A percentile compares a stretch with the other conserved stretches of the same genome.
Conservation (phyloP, 64 coral and sea anemone genomes). For the Pocillopora damicornis region DNA sequence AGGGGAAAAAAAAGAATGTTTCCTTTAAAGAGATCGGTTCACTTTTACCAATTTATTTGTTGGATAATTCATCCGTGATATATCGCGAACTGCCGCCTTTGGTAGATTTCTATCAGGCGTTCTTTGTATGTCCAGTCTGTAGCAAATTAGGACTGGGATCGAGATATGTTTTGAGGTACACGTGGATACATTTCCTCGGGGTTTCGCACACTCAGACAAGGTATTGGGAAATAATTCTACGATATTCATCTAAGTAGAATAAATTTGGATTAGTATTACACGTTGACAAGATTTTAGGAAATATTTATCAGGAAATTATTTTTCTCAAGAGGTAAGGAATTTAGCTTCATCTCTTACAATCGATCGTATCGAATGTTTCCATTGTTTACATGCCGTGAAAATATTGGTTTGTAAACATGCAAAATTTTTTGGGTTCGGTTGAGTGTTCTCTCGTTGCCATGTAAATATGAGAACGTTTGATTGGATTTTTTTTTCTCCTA, state of each 20-base stretch:
- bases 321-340: neutral
- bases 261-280: neutral
- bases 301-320: neutral
- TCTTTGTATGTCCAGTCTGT: neutral
- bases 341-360: neutral
- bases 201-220: neutral
- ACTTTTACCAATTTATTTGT: no score
- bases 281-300: neutral
- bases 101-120: conserved; percentile 23
- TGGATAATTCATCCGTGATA: no score
- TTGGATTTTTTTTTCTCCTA: neutral
- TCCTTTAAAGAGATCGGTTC: no score
- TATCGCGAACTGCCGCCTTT: neutral
- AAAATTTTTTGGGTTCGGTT: neutral
- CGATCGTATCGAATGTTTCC: no score
- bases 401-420: neutral
- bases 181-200: neutral
- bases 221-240: neutral
- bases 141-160: neutral
- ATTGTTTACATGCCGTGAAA: neutral
- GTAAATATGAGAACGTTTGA: neutral
- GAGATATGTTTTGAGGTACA: neutral
- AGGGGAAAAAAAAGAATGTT: no score
- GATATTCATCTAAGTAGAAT: neutral
- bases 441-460: neutral